Evolutionary conservation across 2,113 vertebrate genomes (phyloP).

Genomic region (Malurus melanocephalus): DNA sequence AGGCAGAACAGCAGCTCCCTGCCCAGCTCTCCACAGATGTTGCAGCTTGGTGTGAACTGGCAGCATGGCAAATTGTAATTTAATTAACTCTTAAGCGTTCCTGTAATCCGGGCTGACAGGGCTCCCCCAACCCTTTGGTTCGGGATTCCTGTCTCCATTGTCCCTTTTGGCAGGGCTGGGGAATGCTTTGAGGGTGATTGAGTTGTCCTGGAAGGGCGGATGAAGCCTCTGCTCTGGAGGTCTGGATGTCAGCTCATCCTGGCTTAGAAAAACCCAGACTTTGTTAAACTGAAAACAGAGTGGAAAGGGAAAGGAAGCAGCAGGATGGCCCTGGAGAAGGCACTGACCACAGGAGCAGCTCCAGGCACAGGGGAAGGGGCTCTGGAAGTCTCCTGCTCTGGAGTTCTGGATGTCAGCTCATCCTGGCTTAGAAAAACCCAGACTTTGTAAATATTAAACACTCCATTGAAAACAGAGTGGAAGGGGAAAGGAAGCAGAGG

Average conservation of each 20-base stretch:
- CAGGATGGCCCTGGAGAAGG: too few relatives aligned
- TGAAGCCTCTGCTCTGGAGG: not conserved
- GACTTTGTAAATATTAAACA: not conserved
- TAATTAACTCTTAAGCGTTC: conserved; percentile 70
- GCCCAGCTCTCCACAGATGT: conserved; percentile 63
- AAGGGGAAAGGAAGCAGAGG: too few relatives aligned
- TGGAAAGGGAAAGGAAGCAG: too few relatives aligned
- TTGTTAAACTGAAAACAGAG: too few relatives aligned
- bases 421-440: too few relatives aligned
- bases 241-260: not conserved
- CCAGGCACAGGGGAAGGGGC: too few relatives aligned
- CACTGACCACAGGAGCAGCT: too few relatives aligned
- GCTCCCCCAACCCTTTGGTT: not conserved
- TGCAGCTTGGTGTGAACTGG: conserved; percentile 66
- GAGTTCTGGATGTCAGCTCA: too few relatives aligned
- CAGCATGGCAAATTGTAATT: conserved; percentile 78
- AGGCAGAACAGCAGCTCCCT: not conserved
- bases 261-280: not conserved
- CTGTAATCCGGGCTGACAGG: conserved; percentile 38
- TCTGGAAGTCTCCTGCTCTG: too few relatives aligned
- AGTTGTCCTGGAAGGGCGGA: not conserved
- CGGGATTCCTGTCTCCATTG: not conserved
- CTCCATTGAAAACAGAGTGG: too few relatives aligned
- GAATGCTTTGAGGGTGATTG: not conserved
- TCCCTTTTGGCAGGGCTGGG: not conserved